Conservation (phyloP, 2,113 vertebrate species). For the Bos taurus region ARS-UCD2.0 NC_037330.1:115147501-115148000, state of each 20-base stretch:
- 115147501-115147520: not conserved
- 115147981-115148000: not conserved
- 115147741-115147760: not conserved
- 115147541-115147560: not conserved
- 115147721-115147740: not conserved
- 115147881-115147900: rapidly evolving
- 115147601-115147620: not conserved
- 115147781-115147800: not conserved
- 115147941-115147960: not conserved
- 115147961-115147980: not conserved
- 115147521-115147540: not conserved
- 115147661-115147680: not conserved
- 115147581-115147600: not conserved
- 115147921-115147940: not conserved
- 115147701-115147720: not conserved
- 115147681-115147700: not conserved
- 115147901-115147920: not conserved
- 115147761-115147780: not conserved
- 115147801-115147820: not conserved
- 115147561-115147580: not conserved
- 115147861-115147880: not conserved
- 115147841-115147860: not conserved
- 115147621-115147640: not conserved
- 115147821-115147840: rapidly evolving
- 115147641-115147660: not conserved